Evolutionary conservation across 2,797 vertebrate genomes (phyloP).

Genomic region (Toxotes lorentzi): DNA sequence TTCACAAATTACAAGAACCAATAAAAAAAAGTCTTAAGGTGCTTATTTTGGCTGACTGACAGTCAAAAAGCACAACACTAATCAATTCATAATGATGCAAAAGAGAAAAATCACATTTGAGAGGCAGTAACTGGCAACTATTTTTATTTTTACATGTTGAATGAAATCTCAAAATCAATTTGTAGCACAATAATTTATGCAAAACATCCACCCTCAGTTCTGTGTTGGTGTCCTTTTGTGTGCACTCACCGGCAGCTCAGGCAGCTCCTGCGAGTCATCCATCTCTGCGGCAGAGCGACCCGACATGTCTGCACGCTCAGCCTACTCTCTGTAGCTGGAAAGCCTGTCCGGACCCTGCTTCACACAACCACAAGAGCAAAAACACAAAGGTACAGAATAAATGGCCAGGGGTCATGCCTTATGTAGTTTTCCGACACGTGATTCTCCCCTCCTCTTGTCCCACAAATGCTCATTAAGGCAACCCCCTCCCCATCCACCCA

Average conservation of each 20-base stretch:
- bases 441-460: conserved; percentile 34
- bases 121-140: background rate
- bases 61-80: too few relatives aligned
- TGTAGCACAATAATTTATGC: background rate
- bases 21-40: too few relatives aligned
- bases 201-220: background rate
- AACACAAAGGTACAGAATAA: conserved; percentile 35
- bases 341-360: conserved; percentile 76
- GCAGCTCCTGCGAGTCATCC: conserved; percentile 92
- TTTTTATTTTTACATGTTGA: background rate
- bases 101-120: background rate
- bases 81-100: background rate
- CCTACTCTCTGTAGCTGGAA: conserved; percentile 71
- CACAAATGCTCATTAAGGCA: conserved; percentile 22
- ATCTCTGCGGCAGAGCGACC: conserved; percentile 84
- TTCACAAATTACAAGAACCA: background rate
- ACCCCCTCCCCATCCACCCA: background rate
- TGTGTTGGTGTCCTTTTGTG: background rate
- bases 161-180: background rate
- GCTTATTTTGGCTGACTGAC: too few relatives aligned
- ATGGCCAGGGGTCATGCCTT: conserved; percentile 37
- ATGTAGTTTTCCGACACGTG: conserved; percentile 53
- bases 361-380: conserved; percentile 52
- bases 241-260: conserved; percentile 92
- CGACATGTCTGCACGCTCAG: conserved; percentile 75